Conservation (phyloP, 1,140 invertebrate species). For the Aphelenchoides avenae region DNA sequence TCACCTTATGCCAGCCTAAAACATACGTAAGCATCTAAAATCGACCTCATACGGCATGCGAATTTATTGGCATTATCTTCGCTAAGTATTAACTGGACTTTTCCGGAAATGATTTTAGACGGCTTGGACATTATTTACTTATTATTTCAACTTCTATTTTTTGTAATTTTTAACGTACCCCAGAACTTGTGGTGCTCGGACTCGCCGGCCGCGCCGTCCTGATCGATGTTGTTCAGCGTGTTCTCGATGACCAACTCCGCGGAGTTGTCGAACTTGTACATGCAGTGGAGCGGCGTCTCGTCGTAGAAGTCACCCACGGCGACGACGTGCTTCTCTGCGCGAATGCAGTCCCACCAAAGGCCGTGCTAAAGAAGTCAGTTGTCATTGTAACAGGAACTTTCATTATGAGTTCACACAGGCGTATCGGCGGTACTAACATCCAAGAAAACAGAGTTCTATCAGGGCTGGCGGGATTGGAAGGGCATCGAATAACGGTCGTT, state of each 20-base stretch:
- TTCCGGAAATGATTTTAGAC: too few relatives aligned
- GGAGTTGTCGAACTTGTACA: constrained; percentile 59
- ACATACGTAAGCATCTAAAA: too few relatives aligned
- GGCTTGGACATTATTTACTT: not conserved
- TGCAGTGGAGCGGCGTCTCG: constrained; percentile 56
- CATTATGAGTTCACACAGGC: constrained; percentile 8
- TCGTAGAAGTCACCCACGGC: constrained; percentile 59
- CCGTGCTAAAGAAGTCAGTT: constrained; percentile 57
- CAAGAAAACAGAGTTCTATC: too few relatives aligned
- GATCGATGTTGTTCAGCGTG: constrained; percentile 52
- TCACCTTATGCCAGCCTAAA: constrained; percentile 56
- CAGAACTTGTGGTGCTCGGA: constrained; percentile 56
- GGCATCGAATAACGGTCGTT: too few relatives aligned
- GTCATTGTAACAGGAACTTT: too few relatives aligned
- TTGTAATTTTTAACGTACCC: constrained; percentile 27
- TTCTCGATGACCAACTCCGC: constrained; percentile 58
- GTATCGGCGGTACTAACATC: too few relatives aligned
- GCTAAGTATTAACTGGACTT: too few relatives aligned
- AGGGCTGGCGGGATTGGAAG: too few relatives aligned
- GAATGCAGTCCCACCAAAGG: constrained; percentile 58
- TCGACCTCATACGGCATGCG: too few relatives aligned
- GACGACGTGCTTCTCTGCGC: constrained; percentile 58
- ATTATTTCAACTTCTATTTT: not conserved
- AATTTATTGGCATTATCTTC: too few relatives aligned
- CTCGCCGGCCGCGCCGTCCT: constrained; percentile 58